Conservation (phyloP, 1,140 invertebrate genomes). For the Anagrus nilaparvatae region DNA sequence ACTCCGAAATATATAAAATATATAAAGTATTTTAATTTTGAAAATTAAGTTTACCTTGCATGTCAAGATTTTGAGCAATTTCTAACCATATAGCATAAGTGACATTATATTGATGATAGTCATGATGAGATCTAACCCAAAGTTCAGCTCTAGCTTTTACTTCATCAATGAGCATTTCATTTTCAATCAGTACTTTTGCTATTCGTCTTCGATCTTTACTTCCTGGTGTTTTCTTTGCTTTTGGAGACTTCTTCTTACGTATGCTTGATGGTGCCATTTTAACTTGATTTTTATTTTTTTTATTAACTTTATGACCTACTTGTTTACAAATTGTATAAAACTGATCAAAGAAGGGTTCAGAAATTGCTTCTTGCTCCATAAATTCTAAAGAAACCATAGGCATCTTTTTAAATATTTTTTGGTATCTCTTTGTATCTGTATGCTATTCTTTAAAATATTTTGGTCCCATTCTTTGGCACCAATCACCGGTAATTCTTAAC, state of each 20-base stretch:
- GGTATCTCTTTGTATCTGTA: too few species aligned
- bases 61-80: conserved; percentile 10
- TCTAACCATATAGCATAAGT: conserved; percentile 11
- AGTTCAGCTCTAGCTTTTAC: conserved; percentile 7
- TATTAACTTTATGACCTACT: not conserved
- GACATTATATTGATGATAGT: conserved; percentile 6
- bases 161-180: conserved; percentile 16
- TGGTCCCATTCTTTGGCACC: too few species aligned
- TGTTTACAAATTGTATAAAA: too few species aligned
- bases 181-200: conserved; percentile 12
- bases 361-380: too few species aligned
- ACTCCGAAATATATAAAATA: too few species aligned
- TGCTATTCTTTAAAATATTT: too few species aligned
- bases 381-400: too few species aligned
- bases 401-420: too few species aligned
- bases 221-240: not conserved
- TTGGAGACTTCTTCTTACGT: conserved; percentile 3
- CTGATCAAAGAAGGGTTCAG: too few species aligned
- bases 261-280: conserved; percentile 5
- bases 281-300: not conserved
- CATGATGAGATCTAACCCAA: conserved; percentile 13
- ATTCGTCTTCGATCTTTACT: conserved; percentile 6
- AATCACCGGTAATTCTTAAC: too few species aligned
- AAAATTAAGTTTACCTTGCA: too few species aligned
- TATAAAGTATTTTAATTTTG: too few species aligned